These are phyloP conservation scores for Tenthredo amoena DNA, from an alignment of 2,888 invertebrate species.

Conservation along the genomic window DNA sequence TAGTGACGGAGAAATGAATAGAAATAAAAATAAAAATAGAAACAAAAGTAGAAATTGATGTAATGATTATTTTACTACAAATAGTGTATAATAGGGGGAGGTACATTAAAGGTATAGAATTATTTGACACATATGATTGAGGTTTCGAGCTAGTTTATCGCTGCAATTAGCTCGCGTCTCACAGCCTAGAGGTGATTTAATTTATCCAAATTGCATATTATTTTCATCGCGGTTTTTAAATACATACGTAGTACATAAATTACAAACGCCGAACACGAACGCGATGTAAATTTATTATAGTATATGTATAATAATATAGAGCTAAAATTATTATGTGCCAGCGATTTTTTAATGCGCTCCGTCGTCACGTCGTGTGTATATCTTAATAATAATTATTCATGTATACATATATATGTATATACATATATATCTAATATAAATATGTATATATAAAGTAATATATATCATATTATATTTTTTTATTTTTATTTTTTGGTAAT, in stretches of 20 bases:
- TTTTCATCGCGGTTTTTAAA: neutral
- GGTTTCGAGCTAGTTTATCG: slow-evolving; percentile 75
- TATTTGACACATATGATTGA: slow-evolving; percentile 77
- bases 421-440: neutral
- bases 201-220: slow-evolving; percentile 55
- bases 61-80: slow-evolving; percentile 5
- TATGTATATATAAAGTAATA: neutral
- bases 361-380: neutral
- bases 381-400: neutral
- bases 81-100: slow-evolving; percentile 52
- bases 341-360: neutral
- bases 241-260: neutral
- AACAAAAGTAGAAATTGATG: neutral
- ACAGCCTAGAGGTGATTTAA: slow-evolving; percentile 76
- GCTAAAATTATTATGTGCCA: neutral
- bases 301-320: neutral
- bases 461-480: neutral
- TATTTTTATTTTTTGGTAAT: neutral
- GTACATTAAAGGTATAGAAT: slow-evolving; percentile 69
- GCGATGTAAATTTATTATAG: slow-evolving; percentile 57
- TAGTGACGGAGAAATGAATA: neutral
- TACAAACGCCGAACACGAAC: slow-evolving; percentile 59
- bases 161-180: slow-evolving; percentile 75
- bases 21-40: neutral
- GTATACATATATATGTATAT: neutral